Evolutionary conservation across 1,140 invertebrate species (phyloP).

Genomic region (Drosophila ohnishii): DNA sequence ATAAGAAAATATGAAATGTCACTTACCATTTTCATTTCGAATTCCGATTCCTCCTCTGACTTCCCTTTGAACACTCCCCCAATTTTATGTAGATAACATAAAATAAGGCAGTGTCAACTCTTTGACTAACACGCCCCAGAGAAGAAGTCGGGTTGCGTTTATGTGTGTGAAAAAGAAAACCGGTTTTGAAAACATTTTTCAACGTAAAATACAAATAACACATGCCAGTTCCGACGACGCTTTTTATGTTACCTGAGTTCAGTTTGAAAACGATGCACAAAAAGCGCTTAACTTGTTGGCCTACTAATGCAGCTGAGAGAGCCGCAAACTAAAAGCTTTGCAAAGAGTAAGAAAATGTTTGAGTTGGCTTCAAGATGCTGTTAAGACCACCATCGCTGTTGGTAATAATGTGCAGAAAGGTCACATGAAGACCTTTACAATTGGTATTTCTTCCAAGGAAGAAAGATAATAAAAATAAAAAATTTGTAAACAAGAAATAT

Average conservation of each 20-base stretch:
- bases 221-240: constrained; percentile 35
- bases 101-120: constrained; percentile 42
- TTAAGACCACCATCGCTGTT: constrained; percentile 4
- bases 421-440: neutral
- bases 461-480: too few species aligned
- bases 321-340: constrained; percentile 22
- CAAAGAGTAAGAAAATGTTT: neutral
- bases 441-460: neutral
- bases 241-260: constrained; percentile 61
- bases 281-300: constrained; percentile 68
- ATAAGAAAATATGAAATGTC: constrained; percentile 56
- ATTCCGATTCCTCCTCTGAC: neutral
- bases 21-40: constrained; percentile 38
- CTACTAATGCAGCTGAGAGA: constrained; percentile 67
- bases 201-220: constrained; percentile 66
- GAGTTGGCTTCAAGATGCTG: constrained; percentile 7
- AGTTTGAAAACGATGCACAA: constrained; percentile 47
- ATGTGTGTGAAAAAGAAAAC: constrained; percentile 54
- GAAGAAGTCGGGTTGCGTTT: constrained; percentile 11
- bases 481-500: neutral
- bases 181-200: constrained; percentile 70
- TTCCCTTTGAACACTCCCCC: constrained; percentile 20
- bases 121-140: constrained; percentile 59
- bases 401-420: neutral
- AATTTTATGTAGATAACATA: constrained; percentile 51